Base-by-base conservation (phyloP, 1,140 invertebrate species). In the Popillia japonica region DNA sequence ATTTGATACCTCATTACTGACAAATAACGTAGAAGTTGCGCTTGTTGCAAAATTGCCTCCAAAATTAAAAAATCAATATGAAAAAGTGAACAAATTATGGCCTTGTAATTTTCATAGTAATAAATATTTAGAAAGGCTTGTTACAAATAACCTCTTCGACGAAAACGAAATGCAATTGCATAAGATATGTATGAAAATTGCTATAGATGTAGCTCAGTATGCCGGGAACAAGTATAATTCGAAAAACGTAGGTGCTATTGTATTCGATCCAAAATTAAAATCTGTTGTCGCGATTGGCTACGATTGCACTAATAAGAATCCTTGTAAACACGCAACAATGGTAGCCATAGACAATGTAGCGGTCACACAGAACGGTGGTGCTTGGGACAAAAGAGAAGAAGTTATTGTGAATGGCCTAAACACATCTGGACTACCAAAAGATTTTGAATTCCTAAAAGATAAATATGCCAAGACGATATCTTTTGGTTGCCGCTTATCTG, bases 61-160 rank as follows among this genome's bases (percentile, higher is more conserved):
- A 4, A 90, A 90, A 82, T 91, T 94, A 0, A 90, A 91, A 75
- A 85, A 84, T 61, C 96, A 97, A 83, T 94, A 92, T 84, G 86
- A 91, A 8, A 86, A 88, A 81, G 89, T 90, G 2, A 88, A 88
- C 0, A 87, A 88, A 78, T 86, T 91, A 41, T 98, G 96, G 96
- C 94, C 96, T 0, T 91, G 94, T 27, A 96, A 95, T 85, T 98
- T 97, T 88, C 93, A 95, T 89, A 93, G 91, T 64, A 92, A 95
- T 84, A 90, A 90, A 79, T 91, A 91, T 81, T 84, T 93, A 3
- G 94, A 96, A 84, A 90, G 88, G 72, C 81, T 94, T 55, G 82
- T 90, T 0, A 87, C 88, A 68, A 91, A 91, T 4, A 88, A 89
- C 0, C 88, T 93, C 77, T 97, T 97, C 84, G 86, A 85, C 14